Evolutionary conservation across 2,797 vertebrate genomes (phyloP).

Genomic region (Gila robusta): DNA sequence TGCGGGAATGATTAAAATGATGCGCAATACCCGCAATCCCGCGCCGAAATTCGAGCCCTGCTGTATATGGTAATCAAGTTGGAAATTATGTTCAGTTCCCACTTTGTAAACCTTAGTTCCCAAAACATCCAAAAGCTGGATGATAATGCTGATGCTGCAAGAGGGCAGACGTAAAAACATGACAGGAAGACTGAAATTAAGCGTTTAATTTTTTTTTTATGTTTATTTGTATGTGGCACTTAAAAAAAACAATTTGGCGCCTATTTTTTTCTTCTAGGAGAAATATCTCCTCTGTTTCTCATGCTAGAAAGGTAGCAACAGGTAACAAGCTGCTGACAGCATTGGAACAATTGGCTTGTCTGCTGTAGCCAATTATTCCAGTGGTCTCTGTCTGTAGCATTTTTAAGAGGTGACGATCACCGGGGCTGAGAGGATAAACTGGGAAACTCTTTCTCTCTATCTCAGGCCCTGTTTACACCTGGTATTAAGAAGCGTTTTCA

Average conservation of each 20-base stretch:
- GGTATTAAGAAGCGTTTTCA: background rate
- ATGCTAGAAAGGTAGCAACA: constrained; percentile 6
- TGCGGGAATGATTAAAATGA: no score
- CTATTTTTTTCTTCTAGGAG: background rate
- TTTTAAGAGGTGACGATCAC: constrained; percentile 22
- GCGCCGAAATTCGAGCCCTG: no score
- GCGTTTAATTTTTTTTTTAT: background rate
- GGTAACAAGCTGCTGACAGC: background rate
- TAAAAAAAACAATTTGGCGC: background rate
- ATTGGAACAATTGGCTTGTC: background rate
- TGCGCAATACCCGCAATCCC: no score
- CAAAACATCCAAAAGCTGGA: constrained; percentile 1
- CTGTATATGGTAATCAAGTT: background rate
- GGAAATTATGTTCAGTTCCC: background rate
- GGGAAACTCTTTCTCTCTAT: background rate
- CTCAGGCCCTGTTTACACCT: background rate
- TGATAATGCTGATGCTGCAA: background rate
- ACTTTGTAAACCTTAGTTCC: background rate
- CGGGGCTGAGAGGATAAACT: background rate
- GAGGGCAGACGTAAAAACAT: background rate
- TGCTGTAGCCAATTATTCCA: constrained; percentile 8
- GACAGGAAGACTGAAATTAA: background rate
- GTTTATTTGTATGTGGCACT: background rate
- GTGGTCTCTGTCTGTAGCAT: constrained; percentile 1
- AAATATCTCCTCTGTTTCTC: background rate